Evolutionary conservation across 2,113 vertebrate species (phyloP), one percentile per base, ranked within the genome.

Genomic region (Myiopsitta monachus): DNA sequence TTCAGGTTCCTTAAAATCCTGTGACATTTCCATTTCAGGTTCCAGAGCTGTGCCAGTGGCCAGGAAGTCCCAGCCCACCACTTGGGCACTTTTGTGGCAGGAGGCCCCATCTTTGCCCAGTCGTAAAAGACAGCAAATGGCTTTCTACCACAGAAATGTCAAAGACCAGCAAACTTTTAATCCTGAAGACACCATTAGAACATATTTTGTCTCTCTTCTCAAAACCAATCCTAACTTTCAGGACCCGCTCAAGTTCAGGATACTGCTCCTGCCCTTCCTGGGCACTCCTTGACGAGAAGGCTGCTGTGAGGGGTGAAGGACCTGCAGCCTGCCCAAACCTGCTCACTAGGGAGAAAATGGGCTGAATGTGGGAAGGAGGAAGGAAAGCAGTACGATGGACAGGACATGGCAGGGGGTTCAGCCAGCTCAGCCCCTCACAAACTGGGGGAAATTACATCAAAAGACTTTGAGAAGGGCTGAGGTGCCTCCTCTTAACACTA

Each of bases 151-250:
- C 18, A 46, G 57, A 80, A 83, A 86, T 82, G 70, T 91, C 87
- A 88, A 86, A 72, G 68, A 91, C 36, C 47, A 94, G 80, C 76
- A 94, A 89, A 51, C 55, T 96, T 68, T 77, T 90, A 30, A 70
- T 67, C 52, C 74, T 51, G 69, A 92, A 88, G 94, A 91, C 39
- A 86, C 12, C 27, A 69, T 36, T 80, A 88, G 75, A 79, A 59
- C 6, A 7, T 78, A 51, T 77, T 91, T 81, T 95, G 24, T 92
- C 68, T 91, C 77, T 92, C 86, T 84, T 96, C 92, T 90, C 82
- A 73, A 79, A 96, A 95, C 22, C 43, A 84, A 26, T 73, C 77
- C 89, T 96, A 96, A 74, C 76, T 70, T 97, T 96, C 84, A 72
- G 90, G 87, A 85, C 69, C 55, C 0, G 2, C 54, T 86, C 61